Base-by-base conservation (phyloP, 2,797 vertebrate genomes). In the Cichlasoma orientale region DNA sequence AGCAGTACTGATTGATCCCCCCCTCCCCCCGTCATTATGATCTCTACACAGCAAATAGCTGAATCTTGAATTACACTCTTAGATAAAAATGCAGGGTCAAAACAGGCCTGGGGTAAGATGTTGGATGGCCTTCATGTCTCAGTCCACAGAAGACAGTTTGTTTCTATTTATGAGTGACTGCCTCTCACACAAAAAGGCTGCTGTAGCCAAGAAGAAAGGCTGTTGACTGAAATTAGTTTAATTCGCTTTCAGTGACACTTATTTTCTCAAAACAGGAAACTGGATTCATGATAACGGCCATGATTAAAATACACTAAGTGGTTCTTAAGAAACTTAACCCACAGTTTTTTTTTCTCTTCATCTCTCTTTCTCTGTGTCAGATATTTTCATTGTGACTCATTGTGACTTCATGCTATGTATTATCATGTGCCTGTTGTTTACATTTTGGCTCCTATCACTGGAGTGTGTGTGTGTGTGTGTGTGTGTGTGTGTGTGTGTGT, bases 61-160 rank as follows among this genome's bases (percentile, higher is more conserved):
- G 55, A 72, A 79, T 79, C 71, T 72, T 63, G 74, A 88, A 74
- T 72, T 72, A 47, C 21, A 52, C 2, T 14, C 3, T 55, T 80
- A 55, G 52, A 73, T 74, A 75, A 56, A 85, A 33, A 52, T 75
- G 10, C 19, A 69, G 70, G 63, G 29, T 47, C 73, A 75, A 77
- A 83, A 63, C 58, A 59, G 59, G 68, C 53, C 70, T 21, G 68
- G 56, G 78, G 72, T 68, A 4, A 7, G 70, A 74, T 70, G 75
- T 25, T 57, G 74, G 72, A 72, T 52, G 54, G 55, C 66, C 61
- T 84, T 77, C 75, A 63, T 76, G 84, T 88, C 61, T 55, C 72
- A 29, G 38, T 61, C 78, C 68, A 88, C 84, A 88, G 88, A 89
- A 53, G 53, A 73, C 23, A 18, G 61, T 66, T 85, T 90, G 88